Percentiles rank a stretch among this genome's conserved stretches.
phyloP scores from a whole-genome alignment of 1,140 invertebrate species.

The Trichoplusia ni region DNA sequence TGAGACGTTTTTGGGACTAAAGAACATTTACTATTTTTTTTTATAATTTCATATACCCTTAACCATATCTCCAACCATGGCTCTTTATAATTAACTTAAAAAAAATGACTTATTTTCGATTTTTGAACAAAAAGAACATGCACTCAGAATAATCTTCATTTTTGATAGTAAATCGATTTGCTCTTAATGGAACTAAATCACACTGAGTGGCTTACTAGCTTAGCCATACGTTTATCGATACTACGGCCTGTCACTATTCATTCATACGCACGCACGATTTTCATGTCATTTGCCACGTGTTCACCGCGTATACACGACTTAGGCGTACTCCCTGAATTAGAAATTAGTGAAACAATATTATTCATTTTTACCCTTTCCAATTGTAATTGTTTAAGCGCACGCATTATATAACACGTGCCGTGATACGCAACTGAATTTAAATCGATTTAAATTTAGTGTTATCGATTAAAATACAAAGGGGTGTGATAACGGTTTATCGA shows the following conservation, averaged over 20 bases:
- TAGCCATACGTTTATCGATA: constrained; percentile 1
- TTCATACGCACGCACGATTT: constrained; percentile 72
- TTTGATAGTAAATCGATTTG: too few species aligned
- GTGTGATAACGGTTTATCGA: constrained; percentile 49
- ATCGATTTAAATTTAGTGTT: constrained; percentile 61
- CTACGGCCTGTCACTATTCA: constrained; percentile 46
- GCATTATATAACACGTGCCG: constrained; percentile 69
- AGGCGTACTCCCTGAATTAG: constrained; percentile 65
- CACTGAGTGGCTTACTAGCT: too few species aligned
- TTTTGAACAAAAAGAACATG: too few species aligned
- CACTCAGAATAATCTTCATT: too few species aligned
- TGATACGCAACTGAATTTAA: constrained; percentile 47
- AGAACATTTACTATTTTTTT: too few species aligned
- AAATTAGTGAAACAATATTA: constrained; percentile 71
- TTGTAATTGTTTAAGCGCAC: constrained; percentile 68
- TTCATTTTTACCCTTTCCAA: constrained; percentile 74
- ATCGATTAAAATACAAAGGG: constrained; percentile 61
- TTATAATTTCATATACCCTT: too few species aligned
- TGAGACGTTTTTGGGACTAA: not conserved
- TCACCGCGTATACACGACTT: constrained; percentile 67
- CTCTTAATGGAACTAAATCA: too few species aligned
- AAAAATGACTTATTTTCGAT: too few species aligned
- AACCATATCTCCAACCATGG: too few species aligned
- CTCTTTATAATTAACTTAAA: too few species aligned
- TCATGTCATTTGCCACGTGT: constrained; percentile 77